Percentiles rank a stretch among this genome's conserved stretches.
Conservation (phyloP, 2,888 invertebrate genomes). For the Muschampia plurimacula region DNA sequence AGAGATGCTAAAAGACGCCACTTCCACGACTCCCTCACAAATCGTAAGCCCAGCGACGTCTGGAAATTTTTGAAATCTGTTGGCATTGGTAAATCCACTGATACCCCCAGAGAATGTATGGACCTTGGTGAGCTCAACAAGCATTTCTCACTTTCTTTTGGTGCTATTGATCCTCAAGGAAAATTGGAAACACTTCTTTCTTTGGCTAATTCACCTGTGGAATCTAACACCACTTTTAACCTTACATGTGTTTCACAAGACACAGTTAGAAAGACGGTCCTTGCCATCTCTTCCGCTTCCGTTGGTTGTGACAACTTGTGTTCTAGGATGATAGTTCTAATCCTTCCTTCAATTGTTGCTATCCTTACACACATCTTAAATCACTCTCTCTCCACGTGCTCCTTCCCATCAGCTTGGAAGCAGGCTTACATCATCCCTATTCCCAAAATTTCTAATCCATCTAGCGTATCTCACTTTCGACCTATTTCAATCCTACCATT, state of each 20-base stretch:
- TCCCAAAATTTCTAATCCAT: background rate
- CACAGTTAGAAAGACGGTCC: background rate
- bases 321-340: background rate
- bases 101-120: background rate
- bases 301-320: background rate
- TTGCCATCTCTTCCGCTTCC: background rate
- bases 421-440: background rate
- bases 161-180: background rate
- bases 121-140: slow-evolving; percentile 5
- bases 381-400: background rate
- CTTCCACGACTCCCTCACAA: background rate
- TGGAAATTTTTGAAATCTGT: slow-evolving; percentile 19
- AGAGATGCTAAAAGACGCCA: background rate
- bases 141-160: background rate
- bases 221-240: background rate
- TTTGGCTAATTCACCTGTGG: background rate
- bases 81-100: background rate
- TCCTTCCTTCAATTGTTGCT: background rate
- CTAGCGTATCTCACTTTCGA: no score
- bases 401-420: slow-evolving; percentile 2
- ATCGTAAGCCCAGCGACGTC: background rate
- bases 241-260: background rate
- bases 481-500: background rate
- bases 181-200: background rate
- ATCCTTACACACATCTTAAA: slow-evolving; percentile 9